Base-by-base conservation (phyloP, 2,113 vertebrate genomes). In the Scolopax mira region DNA sequence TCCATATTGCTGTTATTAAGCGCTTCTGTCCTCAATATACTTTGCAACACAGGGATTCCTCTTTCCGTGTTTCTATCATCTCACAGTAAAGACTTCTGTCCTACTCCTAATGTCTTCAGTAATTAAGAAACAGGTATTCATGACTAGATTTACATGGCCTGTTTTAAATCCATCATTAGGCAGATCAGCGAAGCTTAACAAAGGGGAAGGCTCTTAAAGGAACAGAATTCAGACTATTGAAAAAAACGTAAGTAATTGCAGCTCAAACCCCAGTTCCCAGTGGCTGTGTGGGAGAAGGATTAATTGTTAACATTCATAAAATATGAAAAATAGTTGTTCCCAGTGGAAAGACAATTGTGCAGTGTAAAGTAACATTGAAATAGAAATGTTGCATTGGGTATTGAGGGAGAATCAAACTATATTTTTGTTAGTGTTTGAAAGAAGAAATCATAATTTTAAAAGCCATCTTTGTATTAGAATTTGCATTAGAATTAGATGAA, bases 101-200 rank as follows among this genome's bases (percentile, higher is more conserved):
- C 69, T 84, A 4, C 13, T 57, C 30, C 41, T 67, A 37, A 64
- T 49, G 69, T 84, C 83, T 64, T 72, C 60, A 51, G 48, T 67
- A 88, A 85, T 83, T 77, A 95, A 89, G 91, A 69, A 88, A 42
- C 51, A 55, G 55, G 51, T 90, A 90, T 96, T 91, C 11, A 11
- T 90, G 21, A n/a, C 55, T 75, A 73, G 66, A 58, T 79, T 62
- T 73, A 15, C 79, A 58, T 77, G 88, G 58, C 83, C 72, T 93
- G 88, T 79, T 85, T 92, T 96, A 95, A 96, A 94, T 91, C 91
- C 92, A 85, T 85, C 73, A 57, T 96, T 97, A 96, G 89, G 80
- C 64, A 94, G 93, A 93, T 97, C 88, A 94, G 2, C 57, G 30
- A 52, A 91, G 96, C 95, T 96, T 97, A 95, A 61, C 62, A 55